Evolutionary conservation across 2,797 vertebrate species (phyloP).

Genomic region (Atherinosoma microstoma): DNA sequence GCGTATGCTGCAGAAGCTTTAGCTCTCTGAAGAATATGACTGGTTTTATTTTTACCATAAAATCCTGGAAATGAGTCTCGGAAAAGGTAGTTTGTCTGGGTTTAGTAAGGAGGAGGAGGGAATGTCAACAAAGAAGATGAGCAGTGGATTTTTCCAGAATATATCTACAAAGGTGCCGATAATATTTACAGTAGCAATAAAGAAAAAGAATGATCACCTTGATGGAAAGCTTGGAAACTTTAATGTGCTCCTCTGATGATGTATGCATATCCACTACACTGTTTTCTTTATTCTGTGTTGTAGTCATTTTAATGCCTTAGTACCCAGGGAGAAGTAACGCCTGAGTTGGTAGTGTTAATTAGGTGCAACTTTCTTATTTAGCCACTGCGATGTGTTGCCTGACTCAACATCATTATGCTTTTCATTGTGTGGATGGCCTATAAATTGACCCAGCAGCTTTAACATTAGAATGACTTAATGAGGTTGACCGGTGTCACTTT

Average conservation of each 20-base stretch:
- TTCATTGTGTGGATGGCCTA: slow-evolving; percentile 9
- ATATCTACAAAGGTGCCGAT: background rate
- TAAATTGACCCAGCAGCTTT: slow-evolving; percentile 21
- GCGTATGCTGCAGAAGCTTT: background rate
- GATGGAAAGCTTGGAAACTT: slow-evolving; percentile 6
- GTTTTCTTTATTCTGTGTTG: slow-evolving; percentile 10
- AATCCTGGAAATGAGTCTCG: background rate
- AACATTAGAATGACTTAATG: slow-evolving; percentile 36
- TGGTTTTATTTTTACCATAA: background rate
- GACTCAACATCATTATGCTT: slow-evolving; percentile 19
- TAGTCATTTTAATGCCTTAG: background rate
- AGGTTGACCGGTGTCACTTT: slow-evolving; percentile 39
- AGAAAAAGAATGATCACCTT: background rate
- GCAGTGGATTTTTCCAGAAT: background rate
- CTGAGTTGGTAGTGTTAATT: slow-evolving; percentile 61
- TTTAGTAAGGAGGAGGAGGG: background rate
- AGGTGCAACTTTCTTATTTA: slow-evolving; percentile 65
- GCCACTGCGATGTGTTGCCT: slow-evolving; percentile 33
- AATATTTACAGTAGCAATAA: background rate
- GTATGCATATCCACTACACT: background rate
- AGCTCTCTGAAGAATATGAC: background rate
- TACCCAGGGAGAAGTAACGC: slow-evolving; percentile 8
- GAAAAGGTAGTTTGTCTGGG: background rate
- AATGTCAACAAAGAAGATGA: background rate
- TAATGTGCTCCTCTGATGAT: background rate